Conservation (phyloP, 2,888 invertebrate species). For the Apotomis capreana region DNA sequence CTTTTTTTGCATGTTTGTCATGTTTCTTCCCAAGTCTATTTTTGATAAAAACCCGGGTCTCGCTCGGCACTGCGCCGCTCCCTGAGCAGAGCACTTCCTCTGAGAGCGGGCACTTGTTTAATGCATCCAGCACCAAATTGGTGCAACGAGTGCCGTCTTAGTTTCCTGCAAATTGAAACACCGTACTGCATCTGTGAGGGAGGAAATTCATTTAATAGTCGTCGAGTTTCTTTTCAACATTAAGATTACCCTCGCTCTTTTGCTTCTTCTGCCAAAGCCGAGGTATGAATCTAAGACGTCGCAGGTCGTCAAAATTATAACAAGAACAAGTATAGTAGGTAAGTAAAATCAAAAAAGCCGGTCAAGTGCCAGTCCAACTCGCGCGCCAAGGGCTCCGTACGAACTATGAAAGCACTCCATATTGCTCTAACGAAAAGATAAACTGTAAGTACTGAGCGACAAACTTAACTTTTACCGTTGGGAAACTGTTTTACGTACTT, state of each 20-base stretch:
- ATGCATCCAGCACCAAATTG: slow-evolving; percentile 17
- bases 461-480: too few relatives aligned
- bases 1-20: background rate
- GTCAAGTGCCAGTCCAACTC: too few relatives aligned
- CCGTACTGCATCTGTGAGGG: background rate
- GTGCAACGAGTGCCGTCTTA: slow-evolving; percentile 5
- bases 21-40: background rate
- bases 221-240: background rate
- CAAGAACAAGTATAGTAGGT: too few relatives aligned
- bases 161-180: slow-evolving; percentile 4
- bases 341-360: too few relatives aligned
- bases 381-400: too few relatives aligned
- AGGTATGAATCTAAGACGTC: background rate
- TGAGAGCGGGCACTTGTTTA: slow-evolving; percentile 18
- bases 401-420: too few relatives aligned
- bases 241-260: background rate
- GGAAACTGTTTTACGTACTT: too few relatives aligned
- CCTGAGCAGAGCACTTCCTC: slow-evolving; percentile 43
- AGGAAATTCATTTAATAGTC: background rate
- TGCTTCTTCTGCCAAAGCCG: background rate
- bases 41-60: background rate
- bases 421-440: too few relatives aligned
- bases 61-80: background rate
- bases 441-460: too few relatives aligned
- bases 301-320: too few relatives aligned